Percentiles rank a stretch among this genome's conserved stretches.
Conservation (phyloP, 1,140 invertebrate genomes). For the Leptinotarsa texana region DNA sequence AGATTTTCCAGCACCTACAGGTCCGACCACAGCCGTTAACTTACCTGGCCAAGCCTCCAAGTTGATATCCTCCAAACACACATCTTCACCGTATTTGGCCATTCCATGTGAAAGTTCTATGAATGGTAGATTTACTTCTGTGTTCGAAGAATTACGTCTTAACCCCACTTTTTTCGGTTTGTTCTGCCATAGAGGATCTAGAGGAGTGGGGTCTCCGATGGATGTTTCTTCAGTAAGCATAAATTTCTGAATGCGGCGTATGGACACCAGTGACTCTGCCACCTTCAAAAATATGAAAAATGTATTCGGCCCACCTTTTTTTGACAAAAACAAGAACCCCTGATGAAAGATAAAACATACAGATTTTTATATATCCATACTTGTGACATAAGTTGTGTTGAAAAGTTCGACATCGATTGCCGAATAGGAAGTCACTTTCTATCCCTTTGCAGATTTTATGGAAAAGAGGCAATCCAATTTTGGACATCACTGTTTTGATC, state of each 20-base stretch:
- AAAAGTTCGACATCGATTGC: no score
- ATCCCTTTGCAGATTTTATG: no score
- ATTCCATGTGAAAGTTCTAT: constrained; percentile 57
- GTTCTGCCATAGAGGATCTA: constrained; percentile 51
- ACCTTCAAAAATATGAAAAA: constrained; percentile 48
- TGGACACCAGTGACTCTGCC: constrained; percentile 63
- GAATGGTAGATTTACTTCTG: constrained; percentile 43
- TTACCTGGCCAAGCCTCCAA: constrained; percentile 64
- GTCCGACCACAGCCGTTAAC: constrained; percentile 69
- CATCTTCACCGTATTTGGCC: constrained; percentile 62
- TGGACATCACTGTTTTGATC: no score
- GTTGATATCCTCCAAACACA: constrained; percentile 65
- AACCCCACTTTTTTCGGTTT: constrained; percentile 64
- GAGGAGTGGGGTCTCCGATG: constrained; percentile 40
- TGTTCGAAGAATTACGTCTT: background rate
- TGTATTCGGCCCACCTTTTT: no score
- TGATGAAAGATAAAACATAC: no score
- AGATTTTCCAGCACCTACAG: constrained; percentile 74
- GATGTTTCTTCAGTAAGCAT: constrained; percentile 68
- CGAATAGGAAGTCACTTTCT: no score
- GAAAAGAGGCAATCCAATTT: no score
- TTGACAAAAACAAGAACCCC: no score
- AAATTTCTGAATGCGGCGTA: constrained; percentile 69
- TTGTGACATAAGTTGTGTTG: no score
- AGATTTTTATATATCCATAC: no score